Percentiles rank a stretch among this genome's conserved stretches.
phyloP scores from a whole-genome alignment of 2,888 invertebrate species.

The Dicyrtoma fusca region DNA sequence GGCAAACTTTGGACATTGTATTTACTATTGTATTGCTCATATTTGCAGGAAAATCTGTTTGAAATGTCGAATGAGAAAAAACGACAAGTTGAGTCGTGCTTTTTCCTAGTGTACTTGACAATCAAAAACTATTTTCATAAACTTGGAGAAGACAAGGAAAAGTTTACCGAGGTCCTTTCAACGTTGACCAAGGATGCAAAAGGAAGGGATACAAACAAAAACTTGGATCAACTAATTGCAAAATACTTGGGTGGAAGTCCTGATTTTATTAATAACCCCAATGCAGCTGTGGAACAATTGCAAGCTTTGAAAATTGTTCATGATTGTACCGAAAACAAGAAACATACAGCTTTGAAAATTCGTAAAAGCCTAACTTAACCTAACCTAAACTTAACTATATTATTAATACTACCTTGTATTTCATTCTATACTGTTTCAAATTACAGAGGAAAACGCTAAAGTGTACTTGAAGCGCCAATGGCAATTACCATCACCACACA shows the following conservation, averaged over 20 bases:
- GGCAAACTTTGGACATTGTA: neutral
- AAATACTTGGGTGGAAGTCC: constrained; percentile 13
- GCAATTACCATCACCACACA: constrained; percentile 17
- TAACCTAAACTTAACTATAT: too few species aligned
- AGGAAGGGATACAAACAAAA: neutral
- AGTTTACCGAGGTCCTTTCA: constrained; percentile 10
- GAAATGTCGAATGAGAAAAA: constrained; percentile 8
- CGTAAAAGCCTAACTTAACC: too few species aligned
- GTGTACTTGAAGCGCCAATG: constrained; percentile 23
- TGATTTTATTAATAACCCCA: constrained; percentile 19
- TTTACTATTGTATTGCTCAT: neutral
- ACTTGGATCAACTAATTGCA: constrained; percentile 2
- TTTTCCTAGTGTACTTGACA: constrained; percentile 13
- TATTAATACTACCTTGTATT: too few species aligned
- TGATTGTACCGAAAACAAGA: constrained; percentile 8
- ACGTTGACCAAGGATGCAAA: neutral
- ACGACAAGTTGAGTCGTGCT: constrained; percentile 21
- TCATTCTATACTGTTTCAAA: too few species aligned
- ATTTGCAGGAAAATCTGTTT: constrained; percentile 1
- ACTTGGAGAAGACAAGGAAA: constrained; percentile 7
- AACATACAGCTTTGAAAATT: constrained; percentile 6
- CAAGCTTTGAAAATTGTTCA: constrained; percentile 29
- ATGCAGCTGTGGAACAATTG: constrained; percentile 26
- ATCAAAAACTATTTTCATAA: constrained; percentile 26
- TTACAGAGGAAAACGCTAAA: constrained; percentile 9